A percentile compares a stretch with the other conserved stretches of the same genome.
Conservation (phyloP, 2,888 invertebrate species). For the Polymixis lichenea region DNA sequence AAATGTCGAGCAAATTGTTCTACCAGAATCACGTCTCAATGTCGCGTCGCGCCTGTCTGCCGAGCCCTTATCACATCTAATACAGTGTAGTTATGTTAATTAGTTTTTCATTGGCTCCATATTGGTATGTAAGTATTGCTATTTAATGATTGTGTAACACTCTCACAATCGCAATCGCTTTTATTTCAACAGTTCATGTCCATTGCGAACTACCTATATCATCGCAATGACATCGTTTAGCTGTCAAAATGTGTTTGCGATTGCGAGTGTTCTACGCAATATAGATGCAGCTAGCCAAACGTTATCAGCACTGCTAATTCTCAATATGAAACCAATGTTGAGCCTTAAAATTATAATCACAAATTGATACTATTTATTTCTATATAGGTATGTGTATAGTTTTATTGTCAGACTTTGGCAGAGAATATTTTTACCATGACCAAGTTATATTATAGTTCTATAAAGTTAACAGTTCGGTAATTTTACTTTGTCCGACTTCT, state of each 20-base stretch:
- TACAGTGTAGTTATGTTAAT: constrained; percentile 39
- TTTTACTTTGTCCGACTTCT: constrained; percentile 19
- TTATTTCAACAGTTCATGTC: constrained; percentile 6
- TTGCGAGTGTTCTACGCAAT: background rate
- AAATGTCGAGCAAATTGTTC: too few relatives aligned
- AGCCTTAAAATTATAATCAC: constrained; percentile 37
- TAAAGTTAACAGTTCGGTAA: constrained; percentile 26
- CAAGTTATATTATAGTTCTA: constrained; percentile 50
- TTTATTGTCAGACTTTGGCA: constrained; percentile 32
- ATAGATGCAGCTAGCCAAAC: background rate
- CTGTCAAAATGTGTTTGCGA: constrained; percentile 3
- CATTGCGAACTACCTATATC: constrained; percentile 1
- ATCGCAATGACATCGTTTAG: constrained; percentile 6
- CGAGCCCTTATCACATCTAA: constrained; percentile 6
- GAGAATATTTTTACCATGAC: constrained; percentile 52
- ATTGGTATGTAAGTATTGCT: constrained; percentile 6
- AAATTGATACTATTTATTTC: constrained; percentile 46
- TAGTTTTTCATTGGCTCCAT: constrained; percentile 19
- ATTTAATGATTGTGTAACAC: background rate
- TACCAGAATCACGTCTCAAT: too few relatives aligned
- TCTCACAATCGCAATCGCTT: background rate
- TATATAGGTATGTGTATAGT: constrained; percentile 31
- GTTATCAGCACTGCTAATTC: background rate
- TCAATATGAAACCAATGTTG: constrained; percentile 16
- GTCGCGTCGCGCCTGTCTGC: too few relatives aligned